Evolutionary conservation across 2,113 vertebrate genomes (phyloP), one percentile per base, ranked within the genome.

Genomic region (Podarcis raffonei): DNA sequence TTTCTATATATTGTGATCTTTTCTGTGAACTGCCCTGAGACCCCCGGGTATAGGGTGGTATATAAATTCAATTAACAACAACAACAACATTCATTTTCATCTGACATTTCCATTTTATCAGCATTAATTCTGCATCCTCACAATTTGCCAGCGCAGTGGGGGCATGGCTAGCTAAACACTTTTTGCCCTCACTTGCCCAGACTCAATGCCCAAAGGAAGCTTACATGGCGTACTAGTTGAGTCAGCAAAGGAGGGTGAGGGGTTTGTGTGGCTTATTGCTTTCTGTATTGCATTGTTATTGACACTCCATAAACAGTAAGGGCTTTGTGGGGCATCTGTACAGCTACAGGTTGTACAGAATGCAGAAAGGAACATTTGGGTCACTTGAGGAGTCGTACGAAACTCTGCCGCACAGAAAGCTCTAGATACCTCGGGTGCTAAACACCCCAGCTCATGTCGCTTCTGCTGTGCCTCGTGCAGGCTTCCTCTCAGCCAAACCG

Each of bases 401-500:
- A 76, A 68, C 32, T n/a, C 32, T 7, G n/a, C 22, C 16, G 27
- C 23, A 39, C 48, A 39, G 78, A 23, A 8, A 42, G 69, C 13
- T 30, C 2, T 25, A 35, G 25, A 35, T 69, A 82, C 13, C 59
- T 48, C 25, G 3, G 79, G n/a, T 42, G 39, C 53, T 39, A n/a
- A n/a, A 6, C 16, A 4, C 4, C 71, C 22, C 9, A 30, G 13
- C 16, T 75, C 68, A 35, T 35, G 9, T 57, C 6, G 30, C 37
- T 75, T 76, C 83, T 53, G 37, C 69, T 81, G 20, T 75, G 77
- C 84, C 78, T 22, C 78, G 23, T 23, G 20, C 57, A 37, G 7
- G 68, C 78, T 89, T 86, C 83, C 88, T 86, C 65, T 89, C 9
- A 81, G 88, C 74, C 77, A 75, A 65, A 86, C 83, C 89, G n/a